Evolutionary conservation across 1,140 invertebrate species (phyloP).

Genomic region (Drosophila punjabiensis): DNA sequence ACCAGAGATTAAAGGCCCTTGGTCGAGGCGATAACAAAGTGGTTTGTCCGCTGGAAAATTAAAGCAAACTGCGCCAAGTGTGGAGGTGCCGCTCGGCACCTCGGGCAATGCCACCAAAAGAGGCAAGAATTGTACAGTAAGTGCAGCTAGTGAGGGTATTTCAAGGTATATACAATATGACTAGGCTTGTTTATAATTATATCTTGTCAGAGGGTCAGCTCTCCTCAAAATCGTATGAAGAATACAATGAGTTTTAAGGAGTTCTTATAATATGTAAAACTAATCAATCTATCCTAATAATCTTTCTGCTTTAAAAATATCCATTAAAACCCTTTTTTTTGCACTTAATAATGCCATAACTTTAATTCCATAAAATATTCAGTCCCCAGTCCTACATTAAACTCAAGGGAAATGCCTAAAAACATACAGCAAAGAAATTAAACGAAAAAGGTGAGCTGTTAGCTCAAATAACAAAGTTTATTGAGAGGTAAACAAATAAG

Average conservation of each 20-base stretch:
- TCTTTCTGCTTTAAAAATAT: not conserved
- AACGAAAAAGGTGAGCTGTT: not conserved
- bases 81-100: conserved; percentile 44
- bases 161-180: not conserved
- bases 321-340: not conserved
- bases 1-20: conserved; percentile 36
- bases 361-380: not conserved
- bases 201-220: not conserved
- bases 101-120: conserved; percentile 52
- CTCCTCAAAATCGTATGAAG: not conserved
- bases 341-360: not conserved
- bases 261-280: not conserved
- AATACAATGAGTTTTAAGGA: not conserved
- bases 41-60: conserved; percentile 48
- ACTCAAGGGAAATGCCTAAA: not conserved
- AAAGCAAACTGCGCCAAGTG: conserved; percentile 28
- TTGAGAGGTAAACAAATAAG: conserved; percentile 11
- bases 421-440: not conserved
- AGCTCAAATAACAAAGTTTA: conserved; percentile 17
- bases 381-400: no score
- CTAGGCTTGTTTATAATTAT: not conserved
- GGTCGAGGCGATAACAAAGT: conserved; percentile 48
- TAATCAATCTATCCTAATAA: not conserved
- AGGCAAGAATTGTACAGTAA: conserved; percentile 19
- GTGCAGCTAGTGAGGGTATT: conserved; percentile 13